phyloP scores from a whole-genome alignment of 2,113 vertebrate species.

The Hydrolagus affinis region DNA sequence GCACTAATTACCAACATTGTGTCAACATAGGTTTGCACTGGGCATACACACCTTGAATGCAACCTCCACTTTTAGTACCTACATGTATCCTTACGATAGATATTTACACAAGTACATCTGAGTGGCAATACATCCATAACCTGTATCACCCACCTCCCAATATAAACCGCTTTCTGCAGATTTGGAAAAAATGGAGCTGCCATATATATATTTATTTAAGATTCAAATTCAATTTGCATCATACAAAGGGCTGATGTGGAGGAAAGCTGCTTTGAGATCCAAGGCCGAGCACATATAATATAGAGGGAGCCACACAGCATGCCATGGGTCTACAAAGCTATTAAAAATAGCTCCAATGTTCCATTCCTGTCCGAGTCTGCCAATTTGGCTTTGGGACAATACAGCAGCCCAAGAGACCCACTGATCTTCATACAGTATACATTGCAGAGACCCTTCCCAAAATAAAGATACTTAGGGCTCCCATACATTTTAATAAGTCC shows the following conservation, averaged over 20 bases:
- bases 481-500: constrained; percentile 3
- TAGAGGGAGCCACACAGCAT: not conserved
- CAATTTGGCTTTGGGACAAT: not conserved
- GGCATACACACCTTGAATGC: no score
- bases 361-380: not conserved
- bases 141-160: no score
- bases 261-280: not conserved
- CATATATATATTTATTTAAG: not conserved
- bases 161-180: not conserved
- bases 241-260: not conserved
- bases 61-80: no score
- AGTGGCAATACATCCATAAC: no score
- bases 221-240: not conserved
- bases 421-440: not conserved
- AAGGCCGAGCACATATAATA: constrained; percentile 2
- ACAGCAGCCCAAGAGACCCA: not conserved
- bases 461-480: not conserved
- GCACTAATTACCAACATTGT: no score
- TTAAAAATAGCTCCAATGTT: not conserved
- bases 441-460: constrained; percentile 12
- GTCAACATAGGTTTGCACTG: no score
- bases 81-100: no score
- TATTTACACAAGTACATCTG: no score
- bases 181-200: not conserved
- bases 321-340: not conserved